Base-by-base conservation (phyloP, 2,113 vertebrate species). In the Lethenteron camtschaticum region DNA sequence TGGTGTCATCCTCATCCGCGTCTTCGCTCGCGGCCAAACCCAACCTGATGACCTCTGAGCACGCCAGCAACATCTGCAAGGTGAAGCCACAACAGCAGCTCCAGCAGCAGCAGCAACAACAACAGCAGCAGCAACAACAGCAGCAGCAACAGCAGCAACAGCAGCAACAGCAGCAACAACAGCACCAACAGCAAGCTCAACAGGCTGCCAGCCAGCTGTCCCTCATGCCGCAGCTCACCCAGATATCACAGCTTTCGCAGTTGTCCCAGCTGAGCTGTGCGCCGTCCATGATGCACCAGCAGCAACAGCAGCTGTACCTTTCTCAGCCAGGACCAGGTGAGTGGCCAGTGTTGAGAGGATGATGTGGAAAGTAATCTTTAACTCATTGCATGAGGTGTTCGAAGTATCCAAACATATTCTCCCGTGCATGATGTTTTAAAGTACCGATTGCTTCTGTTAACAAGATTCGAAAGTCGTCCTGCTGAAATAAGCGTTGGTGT, bases 301-400 rank as follows among this genome's bases (percentile, higher is more conserved):
- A 95, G 11, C 90, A 95, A 70, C 91, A 96, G 75, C 94, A 96
- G 77, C 91, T 99, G 74, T 99, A 92, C 12, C 91, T 99, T 73
- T 92, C 94, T 72, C 94, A 99, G 81, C 91, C 94, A 75, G 87
- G 91, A 83, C 89, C 91, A 87, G 94, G 94, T 99, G 79, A 78
- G 76, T 10, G 41, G 41, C 41, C 41, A 41, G 41, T 41, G 41
- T 41, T 41, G 41, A 41, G 41, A 41, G 41, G 41, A 41, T 41
- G 41, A 41, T 41, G 41, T 41, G 41, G 41, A 41, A 41, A 41
- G 41, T 41, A 41, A 41, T 41, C 41, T 41, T 6, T 41, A 41
- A 41, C 41, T 41, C 41, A 41, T 41, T 41, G 41, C 41, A 41
- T 41, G 4, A 41, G 41, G 41, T 41, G 41, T 41, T 41, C 41